Percentiles rank a stretch among this genome's conserved stretches.
phyloP scores from a whole-genome alignment of 2,797 vertebrate species.

The Phylloscopus collybita region DNA sequence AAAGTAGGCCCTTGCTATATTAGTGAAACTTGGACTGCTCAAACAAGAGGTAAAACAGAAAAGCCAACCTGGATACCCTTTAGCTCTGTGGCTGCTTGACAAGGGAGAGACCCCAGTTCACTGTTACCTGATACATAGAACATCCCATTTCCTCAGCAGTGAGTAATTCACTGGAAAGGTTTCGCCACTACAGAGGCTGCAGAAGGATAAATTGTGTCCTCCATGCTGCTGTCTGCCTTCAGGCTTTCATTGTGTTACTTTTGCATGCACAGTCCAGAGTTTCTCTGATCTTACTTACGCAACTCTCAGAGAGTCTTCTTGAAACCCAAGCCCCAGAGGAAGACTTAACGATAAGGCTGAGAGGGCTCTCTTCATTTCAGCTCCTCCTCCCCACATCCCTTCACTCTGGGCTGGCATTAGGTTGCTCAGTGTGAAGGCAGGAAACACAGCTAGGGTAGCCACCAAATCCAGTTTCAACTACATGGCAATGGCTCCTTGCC shows the following conservation, averaged over 20 bases:
- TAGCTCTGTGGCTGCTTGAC: not conserved
- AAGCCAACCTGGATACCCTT: not conserved
- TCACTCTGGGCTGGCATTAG: not conserved
- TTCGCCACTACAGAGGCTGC: not conserved
- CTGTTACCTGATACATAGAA: not conserved
- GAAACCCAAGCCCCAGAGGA: not conserved
- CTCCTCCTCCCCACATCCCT: not conserved
- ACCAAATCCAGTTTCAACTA: not conserved
- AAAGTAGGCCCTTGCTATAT: not conserved
- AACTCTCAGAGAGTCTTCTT: not conserved
- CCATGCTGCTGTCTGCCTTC: not conserved
- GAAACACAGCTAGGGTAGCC: not conserved
- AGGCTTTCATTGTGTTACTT: not conserved
- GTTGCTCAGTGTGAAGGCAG: not conserved
- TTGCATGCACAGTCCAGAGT: not conserved
- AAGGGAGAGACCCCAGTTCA: not conserved
- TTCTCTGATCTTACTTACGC: not conserved
- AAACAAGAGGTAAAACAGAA: not conserved
- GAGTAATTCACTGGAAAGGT: not conserved
- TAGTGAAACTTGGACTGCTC: not conserved
- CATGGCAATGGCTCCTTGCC: rapidly evolving
- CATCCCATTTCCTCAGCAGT: not conserved
- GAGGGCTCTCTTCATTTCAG: not conserved
- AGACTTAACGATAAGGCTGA: not conserved
- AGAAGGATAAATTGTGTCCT: not conserved